phyloP scores from a whole-genome alignment of 1,140 invertebrate species.

The Pentalonia nigronervosa region DNA sequence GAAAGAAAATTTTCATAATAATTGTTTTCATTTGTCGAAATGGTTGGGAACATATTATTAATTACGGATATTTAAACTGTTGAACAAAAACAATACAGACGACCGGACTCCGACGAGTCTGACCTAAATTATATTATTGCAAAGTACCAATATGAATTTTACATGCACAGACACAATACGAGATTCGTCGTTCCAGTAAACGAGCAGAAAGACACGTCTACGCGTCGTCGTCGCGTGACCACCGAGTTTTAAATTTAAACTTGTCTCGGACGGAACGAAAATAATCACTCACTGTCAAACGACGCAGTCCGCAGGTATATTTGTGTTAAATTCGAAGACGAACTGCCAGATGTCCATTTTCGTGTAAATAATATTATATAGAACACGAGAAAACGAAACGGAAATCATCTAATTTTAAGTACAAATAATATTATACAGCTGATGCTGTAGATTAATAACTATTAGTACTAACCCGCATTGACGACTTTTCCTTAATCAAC shows the following conservation, averaged over 20 bases:
- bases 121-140: not conserved
- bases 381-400: not conserved
- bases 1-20: not conserved
- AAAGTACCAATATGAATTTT: not conserved
- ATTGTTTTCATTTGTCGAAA: not conserved
- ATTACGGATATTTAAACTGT: not conserved
- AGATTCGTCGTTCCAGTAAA: not conserved
- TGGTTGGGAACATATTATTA: not conserved
- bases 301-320: not conserved
- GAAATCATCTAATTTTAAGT: no score
- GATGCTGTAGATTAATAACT: no score
- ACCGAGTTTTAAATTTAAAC: constrained; percentile 36
- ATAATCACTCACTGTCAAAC: constrained; percentile 30
- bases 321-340: not conserved
- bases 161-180: not conserved
- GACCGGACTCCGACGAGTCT: not conserved
- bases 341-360: constrained; percentile 7
- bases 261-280: not conserved
- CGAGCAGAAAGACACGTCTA: not conserved
- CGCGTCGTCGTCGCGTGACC: not conserved
- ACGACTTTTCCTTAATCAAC: no score
- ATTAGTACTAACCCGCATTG: no score
- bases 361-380: not conserved
- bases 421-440: no score
- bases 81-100: not conserved